A percentile compares a stretch with the other conserved stretches of the same genome.
Evolutionary conservation across 35 echinoderm and acorn worm genomes (phyloP).

Genomic region (Heliocidaris erythrogramma): DNA sequence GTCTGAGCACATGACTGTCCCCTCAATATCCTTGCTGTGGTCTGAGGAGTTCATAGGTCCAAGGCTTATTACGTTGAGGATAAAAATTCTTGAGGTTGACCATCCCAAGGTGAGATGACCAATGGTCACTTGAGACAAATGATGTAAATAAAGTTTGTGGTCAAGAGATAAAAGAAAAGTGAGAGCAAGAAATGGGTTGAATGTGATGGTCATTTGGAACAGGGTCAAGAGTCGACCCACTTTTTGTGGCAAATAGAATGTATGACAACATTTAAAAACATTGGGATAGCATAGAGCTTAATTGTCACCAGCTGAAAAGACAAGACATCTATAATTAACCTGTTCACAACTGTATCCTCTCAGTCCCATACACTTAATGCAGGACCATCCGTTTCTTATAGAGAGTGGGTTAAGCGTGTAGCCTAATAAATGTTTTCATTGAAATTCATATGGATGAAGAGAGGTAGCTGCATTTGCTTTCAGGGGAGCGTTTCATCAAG

Average conservation of each 20-base stretch:
- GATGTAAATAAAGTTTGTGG: not conserved
- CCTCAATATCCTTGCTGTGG: not conserved
- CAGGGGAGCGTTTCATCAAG: no score
- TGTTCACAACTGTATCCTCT: no score
- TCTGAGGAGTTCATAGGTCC: not conserved
- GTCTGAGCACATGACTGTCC: not conserved
- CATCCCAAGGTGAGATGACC: not conserved
- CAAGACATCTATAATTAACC: no score
- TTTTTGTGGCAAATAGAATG: not conserved
- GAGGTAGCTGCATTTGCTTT: no score
- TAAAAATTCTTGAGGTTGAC: conserved; percentile 11
- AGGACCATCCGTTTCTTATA: no score
- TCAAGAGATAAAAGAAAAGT: not conserved
- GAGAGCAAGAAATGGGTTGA: not conserved
- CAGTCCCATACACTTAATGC: no score
- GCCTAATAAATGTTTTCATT: no score
- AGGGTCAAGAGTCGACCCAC: not conserved
- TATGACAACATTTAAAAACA: not conserved
- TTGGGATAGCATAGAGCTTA: not conserved
- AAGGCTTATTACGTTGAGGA: conserved; percentile 9
- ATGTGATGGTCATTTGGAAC: not conserved
- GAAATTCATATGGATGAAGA: no score
- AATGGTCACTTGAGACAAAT: conserved; percentile 10
- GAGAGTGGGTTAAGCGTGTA: no score
- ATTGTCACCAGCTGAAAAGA: not conserved